Evolutionary conservation across 1,140 invertebrate genomes (phyloP).

Genomic region (Calliopsis andreniformis): DNA sequence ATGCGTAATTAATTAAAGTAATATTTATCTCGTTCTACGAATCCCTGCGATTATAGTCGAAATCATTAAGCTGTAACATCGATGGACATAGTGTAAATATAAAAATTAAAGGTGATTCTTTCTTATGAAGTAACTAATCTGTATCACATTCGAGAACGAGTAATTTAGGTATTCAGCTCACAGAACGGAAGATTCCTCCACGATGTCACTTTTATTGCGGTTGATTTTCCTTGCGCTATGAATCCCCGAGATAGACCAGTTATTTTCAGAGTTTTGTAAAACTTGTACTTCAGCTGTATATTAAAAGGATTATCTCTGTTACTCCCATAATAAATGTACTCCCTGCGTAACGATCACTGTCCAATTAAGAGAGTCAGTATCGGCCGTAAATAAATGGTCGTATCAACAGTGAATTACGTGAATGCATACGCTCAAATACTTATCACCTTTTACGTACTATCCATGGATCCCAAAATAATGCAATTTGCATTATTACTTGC

Average conservation of each 20-base stretch:
- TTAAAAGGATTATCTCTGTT: neutral
- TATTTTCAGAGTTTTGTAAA: too few relatives aligned
- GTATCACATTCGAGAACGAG: too few relatives aligned
- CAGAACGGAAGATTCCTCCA: too few relatives aligned
- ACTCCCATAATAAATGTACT: neutral
- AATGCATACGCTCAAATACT: neutral
- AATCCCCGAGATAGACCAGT: too few relatives aligned
- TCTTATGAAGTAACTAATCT: too few relatives aligned
- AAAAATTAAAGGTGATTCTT: too few relatives aligned
- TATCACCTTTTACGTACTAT: neutral
- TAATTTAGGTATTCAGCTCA: too few relatives aligned
- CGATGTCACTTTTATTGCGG: conserved; percentile 13
- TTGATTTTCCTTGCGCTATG: too few relatives aligned
- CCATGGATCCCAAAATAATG: too few relatives aligned
- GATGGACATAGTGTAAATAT: neutral
- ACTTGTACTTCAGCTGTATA: neutral
- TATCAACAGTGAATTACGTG: neutral
- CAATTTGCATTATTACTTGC: neutral
- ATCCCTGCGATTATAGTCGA: neutral
- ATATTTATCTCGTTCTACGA: neutral
- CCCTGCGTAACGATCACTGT: neutral
- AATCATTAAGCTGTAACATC: neutral
- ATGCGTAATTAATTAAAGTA: neutral
- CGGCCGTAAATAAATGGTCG: conserved; percentile 11
- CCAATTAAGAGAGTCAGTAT: neutral